Base-by-base conservation (phyloP, 2,113 vertebrate genomes). In the Thymallus thymallus region DNA sequence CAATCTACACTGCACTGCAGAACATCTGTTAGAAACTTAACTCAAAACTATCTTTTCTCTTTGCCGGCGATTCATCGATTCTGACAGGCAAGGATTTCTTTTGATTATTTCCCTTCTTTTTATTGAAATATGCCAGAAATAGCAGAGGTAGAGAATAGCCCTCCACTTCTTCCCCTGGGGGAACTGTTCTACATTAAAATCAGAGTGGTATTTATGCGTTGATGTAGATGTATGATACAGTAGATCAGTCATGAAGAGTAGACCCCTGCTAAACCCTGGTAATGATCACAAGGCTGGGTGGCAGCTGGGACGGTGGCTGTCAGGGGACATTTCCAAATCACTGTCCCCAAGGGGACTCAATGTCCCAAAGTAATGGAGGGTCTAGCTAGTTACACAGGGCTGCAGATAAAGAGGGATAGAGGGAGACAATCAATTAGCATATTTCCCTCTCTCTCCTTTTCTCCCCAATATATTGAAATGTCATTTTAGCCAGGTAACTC, bases 111-210 rank as follows among this genome's bases (percentile, higher is more conserved):
- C 78, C 76, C 65, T 82, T 71, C 60, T 87, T 88, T 84, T 65
- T 77, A 78, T 73, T 88, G 88, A 77, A 82, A 80, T 86, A 64
- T 81, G 75, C 86, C 88, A 85, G 81, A 80, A 85, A 85, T 81
- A 83, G 86, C 66, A 82, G 71, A 88, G 82, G 80, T 71, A 83
- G 78, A 84, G 82, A 89, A 86, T 88, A 86, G 86, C 81, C 87
- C 85, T 80, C 84, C 83, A 84, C 69, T 78, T 74, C 64, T 26
- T 73, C 75, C 90, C 79, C 87, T 51, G 45, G 18, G 88, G 86
- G 90, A 90, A 76, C 84, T 90, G 90, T 80, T 89, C 91, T 72
- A 90, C 84, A 90, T 91, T 88, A 85, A 84, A 51, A 51, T 18
- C 48, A 4, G 74, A 85, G 70, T 63, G 76, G 76, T 79, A 23